Base-by-base conservation (phyloP, 2,888 invertebrate genomes). In the Hypena proboscidalis region DNA sequence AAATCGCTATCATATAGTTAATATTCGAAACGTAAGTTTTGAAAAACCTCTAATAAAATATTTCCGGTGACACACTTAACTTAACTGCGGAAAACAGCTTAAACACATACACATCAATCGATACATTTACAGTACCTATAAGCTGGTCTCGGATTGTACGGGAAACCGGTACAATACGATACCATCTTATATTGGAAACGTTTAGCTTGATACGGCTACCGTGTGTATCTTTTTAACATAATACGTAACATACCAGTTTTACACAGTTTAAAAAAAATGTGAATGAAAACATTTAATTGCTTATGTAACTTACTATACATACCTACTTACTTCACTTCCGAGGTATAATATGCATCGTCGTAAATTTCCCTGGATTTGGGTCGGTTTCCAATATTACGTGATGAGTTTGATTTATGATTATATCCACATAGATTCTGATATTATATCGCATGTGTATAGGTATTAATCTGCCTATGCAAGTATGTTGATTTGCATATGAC, bases 231-330 rank as follows among this genome's bases (percentile, higher is more conserved):
- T 13, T 27, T 14, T 27, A 25, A 10, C 13, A 25, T 29, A 29
- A 29, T 29, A 15, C 29, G 29, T 29, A 29, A 29, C 27, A 7
- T 27, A n/a, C 27, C 15, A 34, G 21, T 29, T n/a, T 29, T 8
- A 29, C 29, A 17, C 5, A 5, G 3, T 17, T 17, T 17, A 17
- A 3, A 17, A 4, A 5, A 4, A 4, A 4, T 6, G 4, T 25
- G 4, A 11, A 13, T 25, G 10, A 0, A 15, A 15, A 29, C 29
- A 15, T 14, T 29, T 14, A 14, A 27, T 27, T 27, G 14, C 5
- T 29, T 6, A 15, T 3, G 9, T 5, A 29, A 29, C 15, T 0
- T 17, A 17, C 17, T n/a, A n/a, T n/a, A n/a, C n/a, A n/a, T n/a
- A n/a, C n/a, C n/a, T n/a, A n/a, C n/a, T n/a, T n/a, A 13, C 4